phyloP scores from a whole-genome alignment of 2,888 invertebrate species.

The Suillia variegata region DNA sequence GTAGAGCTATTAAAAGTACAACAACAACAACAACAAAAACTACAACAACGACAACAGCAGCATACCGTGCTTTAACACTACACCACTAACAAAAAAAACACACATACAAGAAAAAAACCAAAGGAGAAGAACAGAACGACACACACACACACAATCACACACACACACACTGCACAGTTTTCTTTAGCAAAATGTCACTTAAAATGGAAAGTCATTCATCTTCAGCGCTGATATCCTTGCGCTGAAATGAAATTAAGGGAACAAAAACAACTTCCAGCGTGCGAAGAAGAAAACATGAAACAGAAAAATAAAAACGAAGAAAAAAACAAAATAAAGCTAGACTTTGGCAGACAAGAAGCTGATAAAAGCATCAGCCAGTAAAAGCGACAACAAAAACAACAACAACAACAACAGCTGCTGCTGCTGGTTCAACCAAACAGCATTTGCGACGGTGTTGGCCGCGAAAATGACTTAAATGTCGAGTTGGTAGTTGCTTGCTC shows the following conservation, averaged over 20 bases:
- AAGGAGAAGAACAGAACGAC: slow-evolving; percentile 22
- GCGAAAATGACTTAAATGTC: slow-evolving; percentile 1
- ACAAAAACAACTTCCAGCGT: not conserved
- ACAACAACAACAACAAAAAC: slow-evolving; percentile 4
- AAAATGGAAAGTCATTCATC: slow-evolving; percentile 52
- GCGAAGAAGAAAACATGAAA: not conserved
- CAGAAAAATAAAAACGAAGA: not conserved
- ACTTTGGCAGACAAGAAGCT: slow-evolving; percentile 1
- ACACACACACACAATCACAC: too few relatives aligned
- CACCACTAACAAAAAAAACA: not conserved
- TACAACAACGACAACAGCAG: not conserved
- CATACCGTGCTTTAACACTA: not conserved
- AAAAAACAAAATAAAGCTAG: slow-evolving; percentile 6
- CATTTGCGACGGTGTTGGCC: not conserved
- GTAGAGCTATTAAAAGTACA: not conserved
- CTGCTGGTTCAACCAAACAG: not conserved
- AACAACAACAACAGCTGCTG: not conserved
- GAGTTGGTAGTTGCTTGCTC: too few relatives aligned
- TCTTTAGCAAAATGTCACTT: slow-evolving; percentile 43
- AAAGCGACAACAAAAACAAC: slow-evolving; percentile 19
- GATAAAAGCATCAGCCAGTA: slow-evolving; percentile 17
- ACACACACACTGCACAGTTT: slow-evolving; percentile 28
- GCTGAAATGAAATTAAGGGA: not conserved
- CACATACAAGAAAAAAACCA: not conserved
- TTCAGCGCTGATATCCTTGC: slow-evolving; percentile 30